phyloP scores from a whole-genome alignment of 2,797 vertebrate genomes.

The Anableps anableps region DNA sequence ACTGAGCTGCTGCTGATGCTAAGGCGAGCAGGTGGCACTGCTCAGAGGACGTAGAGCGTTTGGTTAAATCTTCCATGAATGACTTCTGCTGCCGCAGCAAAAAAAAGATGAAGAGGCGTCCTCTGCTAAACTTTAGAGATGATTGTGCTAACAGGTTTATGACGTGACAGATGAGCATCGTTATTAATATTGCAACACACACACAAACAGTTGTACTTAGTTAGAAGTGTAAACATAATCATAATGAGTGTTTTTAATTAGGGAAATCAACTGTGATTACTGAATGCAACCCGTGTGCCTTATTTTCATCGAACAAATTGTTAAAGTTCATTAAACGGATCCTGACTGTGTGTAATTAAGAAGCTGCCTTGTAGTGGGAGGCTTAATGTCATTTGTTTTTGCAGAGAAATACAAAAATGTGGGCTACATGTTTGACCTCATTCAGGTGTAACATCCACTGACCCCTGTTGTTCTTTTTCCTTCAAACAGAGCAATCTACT shows the following conservation, averaged over 20 bases:
- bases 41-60: slow-evolving; percentile 60
- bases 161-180: slow-evolving; percentile 26
- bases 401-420: background rate
- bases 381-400: slow-evolving; percentile 20
- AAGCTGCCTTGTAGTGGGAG: background rate
- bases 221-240: background rate
- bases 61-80: slow-evolving; percentile 42
- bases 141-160: slow-evolving; percentile 1
- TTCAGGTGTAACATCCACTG: background rate
- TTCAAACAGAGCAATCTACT: slow-evolving; percentile 94
- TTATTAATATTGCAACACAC: slow-evolving; percentile 6
- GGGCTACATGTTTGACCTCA: slow-evolving; percentile 5
- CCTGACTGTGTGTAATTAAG: slow-evolving; percentile 37
- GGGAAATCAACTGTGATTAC: slow-evolving; percentile 20
- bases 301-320: slow-evolving; percentile 14
- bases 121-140: slow-evolving; percentile 15
- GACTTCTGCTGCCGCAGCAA: slow-evolving; percentile 11
- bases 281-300: background rate
- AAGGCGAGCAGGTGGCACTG: slow-evolving; percentile 27
- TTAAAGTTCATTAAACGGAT: slow-evolving; percentile 41
- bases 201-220: background rate
- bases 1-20: slow-evolving; percentile 27
- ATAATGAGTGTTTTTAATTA: slow-evolving; percentile 24
- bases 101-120: slow-evolving; percentile 7
- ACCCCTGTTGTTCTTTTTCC: slow-evolving; percentile 36